These are phyloP conservation scores for Drosophila planitibia DNA, from an alignment of 2,888 invertebrate genomes.

Conservation along the genomic window DNA sequence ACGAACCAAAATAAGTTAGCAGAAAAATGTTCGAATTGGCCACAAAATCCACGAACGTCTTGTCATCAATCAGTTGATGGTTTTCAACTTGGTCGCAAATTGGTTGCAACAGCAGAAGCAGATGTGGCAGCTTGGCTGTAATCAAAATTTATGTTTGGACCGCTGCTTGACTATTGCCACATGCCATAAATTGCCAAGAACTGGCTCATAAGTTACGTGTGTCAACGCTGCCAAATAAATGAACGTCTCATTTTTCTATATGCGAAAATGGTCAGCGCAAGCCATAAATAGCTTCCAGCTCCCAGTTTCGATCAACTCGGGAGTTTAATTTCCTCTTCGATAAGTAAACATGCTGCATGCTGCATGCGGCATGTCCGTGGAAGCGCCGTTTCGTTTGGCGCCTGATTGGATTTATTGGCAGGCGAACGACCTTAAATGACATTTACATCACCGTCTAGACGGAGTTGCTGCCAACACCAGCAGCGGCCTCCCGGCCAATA, in stretches of 20 bases:
- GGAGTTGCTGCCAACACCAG: slow-evolving; percentile 6
- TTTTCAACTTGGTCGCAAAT: slow-evolving; percentile 59
- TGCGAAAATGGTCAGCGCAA: slow-evolving; percentile 29
- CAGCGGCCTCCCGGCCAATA: slow-evolving; percentile 25
- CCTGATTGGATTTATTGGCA: slow-evolving; percentile 77
- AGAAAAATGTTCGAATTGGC: not conserved
- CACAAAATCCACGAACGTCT: slow-evolving; percentile 19
- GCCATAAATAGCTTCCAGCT: slow-evolving; percentile 1
- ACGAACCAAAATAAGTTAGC: not conserved
- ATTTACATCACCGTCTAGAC: slow-evolving; percentile 74
- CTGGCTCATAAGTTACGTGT: slow-evolving; percentile 69
- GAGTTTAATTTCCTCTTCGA: slow-evolving; percentile 70
- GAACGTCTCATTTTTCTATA: slow-evolving; percentile 66
- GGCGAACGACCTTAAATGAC: slow-evolving; percentile 69
- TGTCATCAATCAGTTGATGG: slow-evolving; percentile 77
- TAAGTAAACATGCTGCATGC: slow-evolving; percentile 40
- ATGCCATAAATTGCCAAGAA: slow-evolving; percentile 68
- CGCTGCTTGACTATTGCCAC: slow-evolving; percentile 63
- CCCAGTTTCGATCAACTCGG: slow-evolving; percentile 45
- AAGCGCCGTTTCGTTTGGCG: slow-evolving; percentile 11
- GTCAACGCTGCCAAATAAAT: slow-evolving; percentile 73
- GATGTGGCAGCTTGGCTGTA: slow-evolving; percentile 43
- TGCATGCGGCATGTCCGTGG: not conserved
- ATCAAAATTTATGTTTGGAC: slow-evolving; percentile 77
- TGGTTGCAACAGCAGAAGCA: slow-evolving; percentile 36